Base-by-base conservation (phyloP, 2,113 vertebrate genomes). In the Gambusia affinis region DNA sequence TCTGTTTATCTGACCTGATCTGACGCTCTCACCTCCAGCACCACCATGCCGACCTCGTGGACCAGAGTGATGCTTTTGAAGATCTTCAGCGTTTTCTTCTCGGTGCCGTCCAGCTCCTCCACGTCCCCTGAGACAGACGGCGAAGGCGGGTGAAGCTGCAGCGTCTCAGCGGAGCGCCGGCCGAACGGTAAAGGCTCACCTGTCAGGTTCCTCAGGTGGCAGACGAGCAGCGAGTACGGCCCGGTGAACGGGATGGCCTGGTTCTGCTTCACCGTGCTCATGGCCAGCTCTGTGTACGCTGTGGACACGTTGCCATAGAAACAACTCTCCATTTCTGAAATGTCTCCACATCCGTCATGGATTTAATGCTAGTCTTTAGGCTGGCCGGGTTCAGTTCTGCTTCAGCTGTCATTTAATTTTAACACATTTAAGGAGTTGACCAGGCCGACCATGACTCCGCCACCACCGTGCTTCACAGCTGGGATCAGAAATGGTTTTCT, bases 251-350 rank as follows among this genome's bases (percentile, higher is more conserved):
- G 97, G 81, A 99, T 96, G 74, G 96, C 98, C 78, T 99, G 97
- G 11, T 95, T 97, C 90, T 99, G 98, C 14, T 97, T 99, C 64
- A 99, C 97, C 0, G 97, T 99, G 93, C 98, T 98, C 97, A 99
- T 97, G 14, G 97, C 96, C 87, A 99, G 64, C 86, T 99, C 98
- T 0, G 97, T 99, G 60, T 99, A 99, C 70, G 95, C 98, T 99
- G 92, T 57, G 81, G 75, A 64, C 62, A 47, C 14, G 4, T 47
- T 1, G 4, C 44, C 44, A 47, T 17, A 4, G 44, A 19, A 47
- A 47, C 44, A 42, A 47, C 44, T 17, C 17, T 47, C 17, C 44
- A 17, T 15, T 44, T 44, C 42, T 44, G 42, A 44, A 15, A 17
- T 54, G 22, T 54, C 51, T 24, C 51, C 4, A 37, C 3, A 11